A percentile compares a stretch with the other conserved stretches of the same genome.
phyloP scores from a whole-genome alignment of 1,140 invertebrate genomes.

The Araneus ventricosus region DNA sequence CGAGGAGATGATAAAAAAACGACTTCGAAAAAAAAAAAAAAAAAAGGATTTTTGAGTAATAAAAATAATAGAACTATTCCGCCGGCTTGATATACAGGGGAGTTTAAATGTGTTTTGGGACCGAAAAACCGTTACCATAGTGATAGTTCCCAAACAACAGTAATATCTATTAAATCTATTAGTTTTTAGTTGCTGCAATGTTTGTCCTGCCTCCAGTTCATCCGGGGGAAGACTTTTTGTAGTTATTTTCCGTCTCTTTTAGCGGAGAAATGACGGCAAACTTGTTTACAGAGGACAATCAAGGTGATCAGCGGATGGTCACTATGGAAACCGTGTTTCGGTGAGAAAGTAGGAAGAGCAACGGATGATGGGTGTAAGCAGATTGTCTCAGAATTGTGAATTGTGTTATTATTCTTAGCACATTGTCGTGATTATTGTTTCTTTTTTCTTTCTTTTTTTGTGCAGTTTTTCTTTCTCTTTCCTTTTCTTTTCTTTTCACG shows the following conservation, averaged over 20 bases:
- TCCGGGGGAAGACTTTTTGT: slow-evolving; percentile 25
- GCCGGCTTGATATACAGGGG: slow-evolving; percentile 51
- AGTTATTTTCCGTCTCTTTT: slow-evolving; percentile 67
- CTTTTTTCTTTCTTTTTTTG: background rate
- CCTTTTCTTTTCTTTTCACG: background rate
- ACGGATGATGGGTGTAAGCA: background rate
- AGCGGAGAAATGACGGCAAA: slow-evolving; percentile 53
- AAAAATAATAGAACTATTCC: slow-evolving; percentile 62
- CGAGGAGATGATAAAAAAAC: slow-evolving; percentile 23
- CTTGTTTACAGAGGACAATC: slow-evolving; percentile 71
- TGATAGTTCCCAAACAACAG: slow-evolving; percentile 72
- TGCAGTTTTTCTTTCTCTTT: background rate
- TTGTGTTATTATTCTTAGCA: slow-evolving; percentile 17
- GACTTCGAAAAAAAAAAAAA: slow-evolving; percentile 28
- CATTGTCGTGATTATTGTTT: background rate
- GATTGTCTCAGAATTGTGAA: slow-evolving; percentile 27
- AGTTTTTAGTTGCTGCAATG: slow-evolving; percentile 68
- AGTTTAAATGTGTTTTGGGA: slow-evolving; percentile 73
- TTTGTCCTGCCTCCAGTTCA: slow-evolving; percentile 57
- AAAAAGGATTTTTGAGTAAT: slow-evolving; percentile 53
- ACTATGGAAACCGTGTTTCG: slow-evolving; percentile 62
- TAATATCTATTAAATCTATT: slow-evolving; percentile 76
- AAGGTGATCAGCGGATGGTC: slow-evolving; percentile 71
- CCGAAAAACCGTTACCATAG: slow-evolving; percentile 65
- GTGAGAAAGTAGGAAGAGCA: background rate